phyloP scores from a whole-genome alignment of 2,113 vertebrate species.

The Cacatua alba region DNA sequence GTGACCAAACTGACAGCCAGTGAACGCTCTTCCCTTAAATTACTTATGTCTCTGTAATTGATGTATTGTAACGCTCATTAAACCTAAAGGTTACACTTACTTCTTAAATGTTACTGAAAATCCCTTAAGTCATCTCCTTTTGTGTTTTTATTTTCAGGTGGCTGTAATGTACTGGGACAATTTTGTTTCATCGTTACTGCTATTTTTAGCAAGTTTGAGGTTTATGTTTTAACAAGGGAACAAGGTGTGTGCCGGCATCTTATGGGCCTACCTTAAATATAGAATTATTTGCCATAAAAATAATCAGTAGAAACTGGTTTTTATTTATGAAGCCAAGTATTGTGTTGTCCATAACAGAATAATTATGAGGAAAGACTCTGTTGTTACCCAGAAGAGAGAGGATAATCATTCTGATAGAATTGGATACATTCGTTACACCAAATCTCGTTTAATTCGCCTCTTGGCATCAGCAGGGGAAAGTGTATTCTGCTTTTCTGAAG shows the following conservation, averaged over 20 bases:
- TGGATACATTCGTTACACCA: background rate
- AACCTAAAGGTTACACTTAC: background rate
- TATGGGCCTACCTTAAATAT: background rate
- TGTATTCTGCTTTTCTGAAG: background rate
- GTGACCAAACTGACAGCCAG: background rate
- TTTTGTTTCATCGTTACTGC: background rate
- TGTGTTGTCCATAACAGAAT: background rate
- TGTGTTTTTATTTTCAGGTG: background rate
- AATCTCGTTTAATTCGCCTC: background rate
- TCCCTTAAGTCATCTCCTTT: background rate
- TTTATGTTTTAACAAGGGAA: background rate
- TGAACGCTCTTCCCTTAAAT: background rate
- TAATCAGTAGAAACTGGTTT: background rate
- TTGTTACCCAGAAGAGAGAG: background rate
- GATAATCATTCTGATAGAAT: background rate
- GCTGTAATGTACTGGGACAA: background rate
- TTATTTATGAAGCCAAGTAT: background rate
- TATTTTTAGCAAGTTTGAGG: background rate
- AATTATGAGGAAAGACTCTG: background rate
- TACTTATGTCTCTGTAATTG: background rate
- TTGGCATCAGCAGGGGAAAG: background rate
- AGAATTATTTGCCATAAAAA: background rate
- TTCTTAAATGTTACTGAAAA: conserved; percentile 11
- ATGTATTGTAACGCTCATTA: background rate
- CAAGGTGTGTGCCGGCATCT: background rate